These are phyloP conservation scores for Laticauda colubrina DNA, from an alignment of 2,113 vertebrate genomes.

Conservation along the genomic window DNA sequence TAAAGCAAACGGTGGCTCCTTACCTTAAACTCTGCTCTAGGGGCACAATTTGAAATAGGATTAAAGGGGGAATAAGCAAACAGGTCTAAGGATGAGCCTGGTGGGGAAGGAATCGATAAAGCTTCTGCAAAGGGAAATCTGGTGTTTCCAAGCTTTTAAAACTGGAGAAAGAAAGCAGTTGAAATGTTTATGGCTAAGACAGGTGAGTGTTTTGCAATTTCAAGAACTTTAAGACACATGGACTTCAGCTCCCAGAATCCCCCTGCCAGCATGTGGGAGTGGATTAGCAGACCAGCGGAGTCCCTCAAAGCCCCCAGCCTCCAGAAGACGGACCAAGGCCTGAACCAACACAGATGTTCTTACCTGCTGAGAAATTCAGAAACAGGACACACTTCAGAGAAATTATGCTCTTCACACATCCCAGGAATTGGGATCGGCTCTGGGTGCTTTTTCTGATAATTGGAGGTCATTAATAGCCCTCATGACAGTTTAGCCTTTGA, in stretches of 20 bases:
- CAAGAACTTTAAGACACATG: background rate
- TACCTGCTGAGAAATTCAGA: background rate
- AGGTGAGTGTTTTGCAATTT: rapidly evolving
- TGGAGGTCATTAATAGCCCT: background rate
- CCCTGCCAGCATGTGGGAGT: no score
- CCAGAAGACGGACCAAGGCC: background rate
- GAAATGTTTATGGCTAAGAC: background rate
- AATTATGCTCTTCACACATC: background rate
- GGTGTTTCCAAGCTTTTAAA: background rate
- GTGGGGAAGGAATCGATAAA: background rate
- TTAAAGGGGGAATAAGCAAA: background rate
- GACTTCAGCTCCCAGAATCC: background rate
- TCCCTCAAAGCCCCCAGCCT: no score
- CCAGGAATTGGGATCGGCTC: background rate
- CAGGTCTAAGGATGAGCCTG: no score
- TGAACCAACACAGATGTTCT: background rate
- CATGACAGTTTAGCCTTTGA: no score
- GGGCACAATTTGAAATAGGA: background rate
- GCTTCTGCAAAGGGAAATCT: background rate
- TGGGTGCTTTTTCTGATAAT: background rate
- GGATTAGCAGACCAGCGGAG: background rate
- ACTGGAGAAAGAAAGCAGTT: background rate
- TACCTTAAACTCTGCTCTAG: background rate
- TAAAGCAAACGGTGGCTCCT: background rate
- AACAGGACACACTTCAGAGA: background rate